Evolutionary conservation across 2,797 vertebrate genomes (phyloP).

Genomic region (Rhynchonycteris naso): DNA sequence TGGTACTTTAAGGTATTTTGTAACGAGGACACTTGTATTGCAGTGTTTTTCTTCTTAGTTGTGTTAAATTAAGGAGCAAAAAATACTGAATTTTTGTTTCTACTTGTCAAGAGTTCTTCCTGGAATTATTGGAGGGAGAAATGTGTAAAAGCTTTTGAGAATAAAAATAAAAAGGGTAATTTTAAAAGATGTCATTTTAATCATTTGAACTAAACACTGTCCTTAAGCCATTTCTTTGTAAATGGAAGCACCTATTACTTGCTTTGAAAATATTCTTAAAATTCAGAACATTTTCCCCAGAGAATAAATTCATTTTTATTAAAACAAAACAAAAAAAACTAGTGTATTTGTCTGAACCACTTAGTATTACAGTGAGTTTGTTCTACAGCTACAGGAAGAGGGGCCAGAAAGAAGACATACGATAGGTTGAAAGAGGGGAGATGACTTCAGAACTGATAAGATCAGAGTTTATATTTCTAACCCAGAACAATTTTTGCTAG

Average conservation of each 20-base stretch:
- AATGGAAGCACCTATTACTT: slow-evolving; percentile 48
- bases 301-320: slow-evolving; percentile 53
- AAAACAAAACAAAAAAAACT: background rate
- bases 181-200: slow-evolving; percentile 57
- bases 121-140: background rate
- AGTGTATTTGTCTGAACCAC: slow-evolving; percentile 78
- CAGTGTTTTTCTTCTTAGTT: background rate
- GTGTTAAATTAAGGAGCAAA: slow-evolving; percentile 28
- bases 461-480: slow-evolving; percentile 71
- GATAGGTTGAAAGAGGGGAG: slow-evolving; percentile 60
- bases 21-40: slow-evolving; percentile 37
- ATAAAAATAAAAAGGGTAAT: slow-evolving; percentile 33
- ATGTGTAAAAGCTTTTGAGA: slow-evolving; percentile 43
- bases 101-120: slow-evolving; percentile 35
- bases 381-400: slow-evolving; percentile 25
- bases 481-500: slow-evolving; percentile 56
- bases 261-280: slow-evolving; percentile 60
- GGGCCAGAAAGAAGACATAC: slow-evolving; percentile 38
- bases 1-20: slow-evolving; percentile 24
- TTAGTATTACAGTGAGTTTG: slow-evolving; percentile 68
- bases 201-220: slow-evolving; percentile 47
- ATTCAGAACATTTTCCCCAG: slow-evolving; percentile 40
- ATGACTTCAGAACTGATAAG: slow-evolving; percentile 79
- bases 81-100: slow-evolving; percentile 23
- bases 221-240: slow-evolving; percentile 34